phyloP scores from a whole-genome alignment of 1,140 invertebrate genomes.

The Atta texana region DNA sequence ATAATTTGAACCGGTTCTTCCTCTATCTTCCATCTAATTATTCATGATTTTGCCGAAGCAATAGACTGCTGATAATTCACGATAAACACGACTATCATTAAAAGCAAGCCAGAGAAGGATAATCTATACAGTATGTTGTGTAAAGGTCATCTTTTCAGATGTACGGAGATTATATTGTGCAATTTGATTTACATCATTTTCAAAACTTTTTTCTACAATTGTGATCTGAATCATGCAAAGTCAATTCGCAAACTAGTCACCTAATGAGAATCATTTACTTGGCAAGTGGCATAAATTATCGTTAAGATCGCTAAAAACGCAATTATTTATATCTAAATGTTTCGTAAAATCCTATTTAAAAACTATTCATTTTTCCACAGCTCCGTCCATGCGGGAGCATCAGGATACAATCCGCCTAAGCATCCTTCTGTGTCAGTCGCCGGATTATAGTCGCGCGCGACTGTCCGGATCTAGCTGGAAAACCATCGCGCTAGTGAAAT shows the following conservation, averaged over 20 bases:
- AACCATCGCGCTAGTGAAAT: background rate
- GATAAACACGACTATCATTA: background rate
- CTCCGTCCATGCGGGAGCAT: background rate
- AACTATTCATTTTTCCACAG: background rate
- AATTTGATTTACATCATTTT: background rate
- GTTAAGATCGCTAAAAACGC: background rate
- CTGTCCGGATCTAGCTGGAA: background rate
- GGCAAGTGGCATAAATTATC: background rate
- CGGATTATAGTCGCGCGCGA: background rate
- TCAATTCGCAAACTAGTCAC: background rate
- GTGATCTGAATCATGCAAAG: background rate
- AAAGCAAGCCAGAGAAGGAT: background rate
- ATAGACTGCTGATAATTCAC: background rate
- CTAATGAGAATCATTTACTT: background rate
- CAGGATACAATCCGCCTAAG: background rate
- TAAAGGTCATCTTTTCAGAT: background rate
- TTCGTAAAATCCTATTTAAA: background rate
- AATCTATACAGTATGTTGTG: background rate
- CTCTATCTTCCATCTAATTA: background rate
- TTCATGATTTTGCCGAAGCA: background rate
- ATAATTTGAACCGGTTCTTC: background rate
- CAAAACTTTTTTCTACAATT: background rate
- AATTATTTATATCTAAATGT: background rate
- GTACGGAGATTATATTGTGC: background rate
- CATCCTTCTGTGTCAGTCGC: conserved; percentile 38